Percentiles rank a stretch among this genome's conserved stretches.
Evolutionary conservation across 2,888 invertebrate genomes (phyloP).

Genomic region (Pyrrhia umbra): DNA sequence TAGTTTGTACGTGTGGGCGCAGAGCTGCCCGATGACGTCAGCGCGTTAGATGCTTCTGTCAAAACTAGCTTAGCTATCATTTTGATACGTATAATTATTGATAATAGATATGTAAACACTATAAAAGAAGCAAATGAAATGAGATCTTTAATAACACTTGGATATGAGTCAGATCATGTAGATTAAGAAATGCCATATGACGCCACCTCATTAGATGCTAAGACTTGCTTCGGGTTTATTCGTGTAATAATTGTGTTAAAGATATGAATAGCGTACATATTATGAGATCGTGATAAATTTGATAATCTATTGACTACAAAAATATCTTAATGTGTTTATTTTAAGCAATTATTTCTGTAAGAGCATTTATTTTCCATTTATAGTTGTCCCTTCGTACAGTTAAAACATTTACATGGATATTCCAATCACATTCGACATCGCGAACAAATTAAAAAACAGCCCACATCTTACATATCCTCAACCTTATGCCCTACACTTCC

Average conservation of each 20-base stretch:
- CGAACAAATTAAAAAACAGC: conserved; percentile 15
- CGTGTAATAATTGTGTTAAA: no score
- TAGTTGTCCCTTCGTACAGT: no score
- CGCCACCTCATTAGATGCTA: conserved; percentile 32
- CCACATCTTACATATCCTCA: conserved; percentile 13
- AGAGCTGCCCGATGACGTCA: conserved; percentile 45
- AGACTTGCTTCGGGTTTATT: background rate
- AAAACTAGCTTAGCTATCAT: no score
- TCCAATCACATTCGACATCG: conserved; percentile 16
- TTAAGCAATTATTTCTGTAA: no score
- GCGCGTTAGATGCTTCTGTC: conserved; percentile 32
- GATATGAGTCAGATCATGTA: conserved; percentile 60
- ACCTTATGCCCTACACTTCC: conserved; percentile 14
- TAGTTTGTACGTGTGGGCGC: conserved; percentile 32
- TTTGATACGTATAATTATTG: background rate
- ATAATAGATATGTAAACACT: conserved; percentile 65
- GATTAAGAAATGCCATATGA: conserved; percentile 46
- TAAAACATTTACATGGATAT: no score
- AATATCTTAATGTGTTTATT: no score
- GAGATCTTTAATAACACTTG: conserved; percentile 85
- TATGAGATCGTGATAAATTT: no score
- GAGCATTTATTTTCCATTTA: no score
- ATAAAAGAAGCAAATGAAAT: conserved; percentile 81
- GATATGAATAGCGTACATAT: no score
- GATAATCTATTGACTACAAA: no score